Evolutionary conservation across 1,140 invertebrate species (phyloP), one percentile per base, ranked within the genome.

Genomic region (Drosophila ambigua): DNA sequence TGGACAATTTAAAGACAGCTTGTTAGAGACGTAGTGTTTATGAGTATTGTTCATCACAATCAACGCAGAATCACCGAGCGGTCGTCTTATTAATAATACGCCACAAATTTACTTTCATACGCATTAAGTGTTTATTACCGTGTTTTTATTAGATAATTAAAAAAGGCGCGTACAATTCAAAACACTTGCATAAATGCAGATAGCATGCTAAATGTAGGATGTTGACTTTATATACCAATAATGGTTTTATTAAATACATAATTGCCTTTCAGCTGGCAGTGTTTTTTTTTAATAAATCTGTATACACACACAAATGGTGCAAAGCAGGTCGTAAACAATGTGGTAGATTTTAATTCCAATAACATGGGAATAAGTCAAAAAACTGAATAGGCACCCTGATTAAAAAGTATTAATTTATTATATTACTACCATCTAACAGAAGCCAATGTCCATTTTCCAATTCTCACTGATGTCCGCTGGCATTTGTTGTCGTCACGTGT

Each of bases 401-500:
- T 55, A 57, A 45, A 61, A 58, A 45, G 24, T 74, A 55, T 52
- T 35, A 58, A 41, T 60, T 66, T 76, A 44, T 44, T 67, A 51
- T 68, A 54, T 67, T 44, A 41, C 66, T 58, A 58, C 53, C 60
- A 73, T 74, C 43, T 50, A 65, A 72, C 62, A 81, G 63, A 66
- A 74, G 73, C 78, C 72, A 60, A 65, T 62, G 68, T 84, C 73
- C 41, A 43, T 45, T 59, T 50, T 48, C 31, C 44, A 44, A 52
- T 50, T 71, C 43, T 24, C 26, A 91, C 69, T 91, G 90, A 64
- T 85, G 82, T 23, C 73, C 75, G 9, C 74, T 74, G 16, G 74
- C 66, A 57, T 82, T 82, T 50, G 90, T 84, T 57, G 79, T 81
- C 23, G 90, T 83, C 24, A 90, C 78, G 28, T 91, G 90, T 69